These are phyloP conservation scores for Eupithecia insigniata DNA, from an alignment of 2,888 invertebrate species.

Conservation along the genomic window DNA sequence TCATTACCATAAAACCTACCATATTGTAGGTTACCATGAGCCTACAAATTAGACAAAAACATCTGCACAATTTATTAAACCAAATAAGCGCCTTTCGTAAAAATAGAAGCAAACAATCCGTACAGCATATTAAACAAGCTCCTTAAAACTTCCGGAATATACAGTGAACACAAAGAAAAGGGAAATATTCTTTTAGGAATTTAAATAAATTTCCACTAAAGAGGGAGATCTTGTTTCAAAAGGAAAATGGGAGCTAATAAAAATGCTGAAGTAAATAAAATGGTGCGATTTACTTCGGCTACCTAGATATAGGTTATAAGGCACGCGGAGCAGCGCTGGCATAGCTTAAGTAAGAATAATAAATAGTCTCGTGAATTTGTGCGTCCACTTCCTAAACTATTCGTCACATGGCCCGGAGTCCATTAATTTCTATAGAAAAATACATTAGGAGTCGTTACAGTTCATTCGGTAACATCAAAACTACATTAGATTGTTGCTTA, in stretches of 20 bases:
- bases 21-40: too few relatives aligned
- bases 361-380: background rate
- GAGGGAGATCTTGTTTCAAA: slow-evolving; percentile 75
- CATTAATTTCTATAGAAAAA: slow-evolving; percentile 83
- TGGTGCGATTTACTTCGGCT: too few relatives aligned
- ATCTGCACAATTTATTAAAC: background rate
- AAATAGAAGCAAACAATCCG: slow-evolving; percentile 36
- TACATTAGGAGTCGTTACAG: slow-evolving; percentile 71
- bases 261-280: slow-evolving; percentile 68
- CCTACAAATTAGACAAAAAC: background rate
- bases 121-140: slow-evolving; percentile 55
- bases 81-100: background rate
- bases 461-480: slow-evolving; percentile 82
- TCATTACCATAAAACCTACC: too few relatives aligned
- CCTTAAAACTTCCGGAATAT: slow-evolving; percentile 66
- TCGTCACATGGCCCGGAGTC: slow-evolving; percentile 75
- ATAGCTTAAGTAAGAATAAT: background rate
- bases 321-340: background rate
- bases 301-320: too few relatives aligned
- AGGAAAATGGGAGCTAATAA: slow-evolving; percentile 74
- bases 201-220: slow-evolving; percentile 78
- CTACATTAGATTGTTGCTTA: slow-evolving; percentile 64
- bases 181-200: slow-evolving; percentile 73
- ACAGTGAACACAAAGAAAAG: slow-evolving; percentile 61
- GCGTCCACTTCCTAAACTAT: slow-evolving; percentile 48